Base-by-base conservation (phyloP, 1,140 invertebrate species). In the Zaprionus gabonicus region DNA sequence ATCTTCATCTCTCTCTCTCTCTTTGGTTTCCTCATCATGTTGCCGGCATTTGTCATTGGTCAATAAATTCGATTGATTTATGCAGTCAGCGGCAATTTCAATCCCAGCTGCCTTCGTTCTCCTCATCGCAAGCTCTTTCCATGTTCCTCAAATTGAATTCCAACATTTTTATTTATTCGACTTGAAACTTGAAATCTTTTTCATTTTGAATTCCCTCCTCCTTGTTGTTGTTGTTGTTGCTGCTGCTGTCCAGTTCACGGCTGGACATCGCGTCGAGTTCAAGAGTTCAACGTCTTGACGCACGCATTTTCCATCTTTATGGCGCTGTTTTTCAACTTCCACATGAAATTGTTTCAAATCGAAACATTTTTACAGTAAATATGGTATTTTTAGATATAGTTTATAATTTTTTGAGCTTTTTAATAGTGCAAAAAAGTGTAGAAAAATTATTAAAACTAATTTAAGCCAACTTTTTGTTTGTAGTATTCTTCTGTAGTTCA, bases 21-120 rank as follows among this genome's bases (percentile, higher is more conserved):
- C 28, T 28, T 34, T 34, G 0, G 23, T 28, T 28, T 51, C 56
- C 46, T 60, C 57, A 71, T 66, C 59, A 25, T 49, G 49, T 73
- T 51, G 4, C 64, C 51, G 34, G 76, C 71, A 78, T 85, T 85
- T 85, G 82, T 85, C 82, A 85, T 85, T 85, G 78, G 82, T 80
- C 77, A 87, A 82, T 87, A 87, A 82, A 87, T 87, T 87, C 73
- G 67, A 80, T 82, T 86, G 76, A 87, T 87, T 87, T 82, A 86
- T 71, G 44, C 69, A 79, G 66, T 81, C 74, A 38, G 68, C 44
- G 60, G 76, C 28, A 76, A 67, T 76, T 85, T 69, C 66, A 78
- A 74, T 64, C 68, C 46, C 80, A 74, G 66, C 65, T 60, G 68
- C 63, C 67, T 76, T 59, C 25, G 28, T 4, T n/a, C 15, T n/a